These are phyloP conservation scores for Deroplatys truncata DNA, from an alignment of 2,888 invertebrate genomes.

Conservation along the genomic window DNA sequence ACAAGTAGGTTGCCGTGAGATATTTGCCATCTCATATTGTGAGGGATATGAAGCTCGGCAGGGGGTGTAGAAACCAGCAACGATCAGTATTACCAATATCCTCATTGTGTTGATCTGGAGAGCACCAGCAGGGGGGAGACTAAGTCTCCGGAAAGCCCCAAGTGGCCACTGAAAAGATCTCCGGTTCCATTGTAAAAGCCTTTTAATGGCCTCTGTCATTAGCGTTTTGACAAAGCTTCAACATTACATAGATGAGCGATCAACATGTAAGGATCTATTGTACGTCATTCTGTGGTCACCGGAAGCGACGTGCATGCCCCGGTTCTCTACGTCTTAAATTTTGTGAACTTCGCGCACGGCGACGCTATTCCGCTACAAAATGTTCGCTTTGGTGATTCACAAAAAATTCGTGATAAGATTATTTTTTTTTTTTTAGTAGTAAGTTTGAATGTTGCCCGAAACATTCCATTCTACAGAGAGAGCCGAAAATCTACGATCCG, in stretches of 20 bases:
- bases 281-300: background rate
- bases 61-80: background rate
- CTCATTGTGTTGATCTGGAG: background rate
- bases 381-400: no score
- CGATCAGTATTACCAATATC: background rate
- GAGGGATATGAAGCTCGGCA: background rate
- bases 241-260: background rate
- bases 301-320: background rate
- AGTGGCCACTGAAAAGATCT: background rate
- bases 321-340: no score
- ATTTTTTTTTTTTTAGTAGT: no score
- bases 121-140: background rate
- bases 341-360: no score
- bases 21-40: background rate
- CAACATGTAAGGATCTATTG: background rate
- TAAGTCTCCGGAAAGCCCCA: background rate
- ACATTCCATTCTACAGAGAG: no score
- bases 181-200: background rate
- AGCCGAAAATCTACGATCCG: no score
- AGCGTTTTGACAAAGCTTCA: background rate
- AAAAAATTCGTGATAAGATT: no score
- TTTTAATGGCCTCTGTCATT: background rate
- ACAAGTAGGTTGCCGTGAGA: background rate
- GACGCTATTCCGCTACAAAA: no score
- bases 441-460: no score